Conservation (phyloP, 2,113 vertebrate species). For the Desmodus rotundus region DNA sequence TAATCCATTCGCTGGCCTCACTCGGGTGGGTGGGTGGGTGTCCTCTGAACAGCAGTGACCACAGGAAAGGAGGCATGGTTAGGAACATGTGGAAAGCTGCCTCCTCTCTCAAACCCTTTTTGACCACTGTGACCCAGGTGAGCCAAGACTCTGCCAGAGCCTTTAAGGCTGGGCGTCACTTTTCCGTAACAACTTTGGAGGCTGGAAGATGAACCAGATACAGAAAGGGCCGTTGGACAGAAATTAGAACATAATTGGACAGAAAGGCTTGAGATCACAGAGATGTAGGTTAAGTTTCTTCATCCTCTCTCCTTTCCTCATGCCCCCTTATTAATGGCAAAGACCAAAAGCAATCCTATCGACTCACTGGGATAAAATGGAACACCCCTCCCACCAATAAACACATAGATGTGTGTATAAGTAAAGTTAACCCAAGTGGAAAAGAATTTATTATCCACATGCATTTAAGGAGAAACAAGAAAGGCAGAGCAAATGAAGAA, state of each 20-base stretch:
- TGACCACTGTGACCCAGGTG: background rate
- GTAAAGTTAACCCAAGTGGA: background rate
- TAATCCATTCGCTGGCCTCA: background rate
- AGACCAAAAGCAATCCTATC: background rate
- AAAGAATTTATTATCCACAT: background rate
- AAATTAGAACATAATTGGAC: background rate
- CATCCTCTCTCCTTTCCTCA: background rate
- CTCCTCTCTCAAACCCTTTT: background rate
- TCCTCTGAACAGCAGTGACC: background rate
- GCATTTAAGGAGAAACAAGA: background rate
- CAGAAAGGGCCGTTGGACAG: background rate
- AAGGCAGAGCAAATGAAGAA: slow-evolving; percentile 6
- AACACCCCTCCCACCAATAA: background rate
- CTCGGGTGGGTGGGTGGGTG: no score
- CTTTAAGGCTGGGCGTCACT: background rate
- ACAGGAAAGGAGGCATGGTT: background rate
- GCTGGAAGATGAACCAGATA: background rate
- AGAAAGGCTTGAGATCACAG: background rate
- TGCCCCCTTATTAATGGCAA: background rate
- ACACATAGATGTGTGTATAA: background rate
- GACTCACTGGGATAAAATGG: background rate
- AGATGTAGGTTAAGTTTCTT: background rate
- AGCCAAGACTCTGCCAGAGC: background rate
- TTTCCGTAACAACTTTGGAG: background rate
- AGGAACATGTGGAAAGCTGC: background rate